phyloP scores from a whole-genome alignment of 2,113 vertebrate species.

The Petrocephalus zakoni region DNA sequence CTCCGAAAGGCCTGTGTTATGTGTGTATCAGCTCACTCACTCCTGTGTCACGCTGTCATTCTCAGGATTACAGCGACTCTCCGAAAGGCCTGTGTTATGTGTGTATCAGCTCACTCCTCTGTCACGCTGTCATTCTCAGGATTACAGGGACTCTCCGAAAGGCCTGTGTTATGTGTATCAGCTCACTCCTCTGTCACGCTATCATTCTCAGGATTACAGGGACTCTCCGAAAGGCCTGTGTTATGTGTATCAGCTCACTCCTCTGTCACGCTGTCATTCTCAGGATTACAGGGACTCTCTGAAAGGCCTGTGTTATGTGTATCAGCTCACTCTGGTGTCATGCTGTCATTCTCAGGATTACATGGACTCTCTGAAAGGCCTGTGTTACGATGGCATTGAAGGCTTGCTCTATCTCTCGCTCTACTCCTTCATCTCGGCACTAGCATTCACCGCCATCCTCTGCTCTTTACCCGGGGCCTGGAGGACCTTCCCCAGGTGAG shows the following conservation, averaged over 20 bases:
- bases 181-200: not conserved
- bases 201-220: conserved; percentile 69
- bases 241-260: conserved; percentile 21
- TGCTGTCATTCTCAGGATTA: conserved; percentile 67
- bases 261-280: not conserved
- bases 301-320: conserved; percentile 71
- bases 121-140: conserved; percentile 49
- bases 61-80: conserved; percentile 76
- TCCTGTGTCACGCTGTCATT: not conserved
- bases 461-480: conserved; percentile 84
- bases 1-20: conserved; percentile 77
- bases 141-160: conserved; percentile 76
- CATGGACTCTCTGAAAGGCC: conserved; percentile 74
- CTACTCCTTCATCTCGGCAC: conserved; percentile 79
- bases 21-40: not conserved
- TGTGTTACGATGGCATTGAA: conserved; percentile 84
- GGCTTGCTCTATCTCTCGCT: conserved; percentile 82
- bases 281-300: conserved; percentile 80
- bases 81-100: conserved; percentile 75
- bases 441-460: conserved; percentile 77
- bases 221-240: conserved; percentile 80
- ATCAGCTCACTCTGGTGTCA: not conserved
- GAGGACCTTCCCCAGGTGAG: conserved; percentile 82
- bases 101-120: not conserved
- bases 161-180: conserved; percentile 64